These are phyloP conservation scores for Hyaena hyaena DNA, from an alignment of 2,113 vertebrate species.

Conservation along the genomic window DNA sequence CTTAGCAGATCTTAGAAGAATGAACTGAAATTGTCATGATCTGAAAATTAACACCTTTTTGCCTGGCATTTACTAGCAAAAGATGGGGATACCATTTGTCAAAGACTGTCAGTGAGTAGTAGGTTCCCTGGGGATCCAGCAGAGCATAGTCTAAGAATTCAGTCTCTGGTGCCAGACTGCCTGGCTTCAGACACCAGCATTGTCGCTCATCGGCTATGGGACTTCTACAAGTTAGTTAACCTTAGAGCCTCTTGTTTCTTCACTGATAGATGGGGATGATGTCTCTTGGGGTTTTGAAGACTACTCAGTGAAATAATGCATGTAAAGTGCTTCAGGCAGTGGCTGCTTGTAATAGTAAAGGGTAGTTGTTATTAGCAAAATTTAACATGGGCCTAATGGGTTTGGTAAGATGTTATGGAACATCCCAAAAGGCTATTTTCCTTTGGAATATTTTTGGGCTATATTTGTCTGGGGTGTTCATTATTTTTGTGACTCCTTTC, in stretches of 20 bases:
- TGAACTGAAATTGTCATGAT: conserved; percentile 40
- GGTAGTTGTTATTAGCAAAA: background rate
- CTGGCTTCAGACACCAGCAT: conserved; percentile 22
- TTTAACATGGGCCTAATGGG: background rate
- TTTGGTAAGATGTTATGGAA: background rate
- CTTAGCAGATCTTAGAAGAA: conserved; percentile 40
- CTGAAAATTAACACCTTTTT: conserved; percentile 61
- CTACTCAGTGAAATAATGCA: conserved; percentile 25
- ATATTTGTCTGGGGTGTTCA: background rate
- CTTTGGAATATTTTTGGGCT: background rate
- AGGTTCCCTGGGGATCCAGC: background rate
- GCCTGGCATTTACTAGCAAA: conserved; percentile 45
- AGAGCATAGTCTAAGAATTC: background rate
- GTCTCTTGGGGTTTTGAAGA: conserved; percentile 13
- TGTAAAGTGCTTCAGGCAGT: background rate
- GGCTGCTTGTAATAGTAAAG: background rate
- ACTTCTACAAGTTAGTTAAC: conserved; percentile 15
- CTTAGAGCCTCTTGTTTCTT: background rate
- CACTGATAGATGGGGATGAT: background rate
- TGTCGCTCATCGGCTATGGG: background rate
- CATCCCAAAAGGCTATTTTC: background rate
- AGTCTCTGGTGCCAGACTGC: conserved; percentile 60
- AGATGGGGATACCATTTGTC: conserved; percentile 47
- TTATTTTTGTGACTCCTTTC: background rate
- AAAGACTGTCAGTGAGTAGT: conserved; percentile 39